Base-by-base conservation (phyloP, 2,797 vertebrate species). In the Tangara arthus region DNA sequence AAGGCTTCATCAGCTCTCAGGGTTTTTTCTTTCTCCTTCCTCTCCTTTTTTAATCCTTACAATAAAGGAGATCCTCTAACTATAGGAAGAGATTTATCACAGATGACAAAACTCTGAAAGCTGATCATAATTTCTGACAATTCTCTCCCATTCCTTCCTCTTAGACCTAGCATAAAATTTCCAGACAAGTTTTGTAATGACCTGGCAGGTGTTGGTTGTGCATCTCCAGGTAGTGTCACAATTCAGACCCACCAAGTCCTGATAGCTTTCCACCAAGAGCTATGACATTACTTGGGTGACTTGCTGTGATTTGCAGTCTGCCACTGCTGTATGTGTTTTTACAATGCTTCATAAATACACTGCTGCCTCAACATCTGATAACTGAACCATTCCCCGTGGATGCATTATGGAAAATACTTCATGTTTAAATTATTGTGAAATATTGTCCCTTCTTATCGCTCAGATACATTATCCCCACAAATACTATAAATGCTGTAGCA, bases 41-140 rank as follows among this genome's bases (percentile, higher is more conserved):
- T 56, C 59, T 41, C 39, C 30, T 87, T 92, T 89, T 90, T 81
- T 89, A 82, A 93, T 87, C 79, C 60, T 95, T 84, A 86, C 37
- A 59, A 87, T 78, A 82, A 93, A 96, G 72, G 37, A 93, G 55
- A 94, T 79, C 78, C 35, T 96, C 87, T 93, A 89, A 96, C 71
- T 83, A 35, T 50, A 93, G 75, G 92, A 94, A 72, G 81, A 96
- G 88, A 97, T 96, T 93, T 85, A 97, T 94, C 63, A 47, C 82
- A 85, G 49, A 86, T 95, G 94, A 89, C 93, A 97, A 91, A 94
- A 87, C 70, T 93, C 42, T 79, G 92, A 96, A 96, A 97, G 65
- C 50, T 1, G 1, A 28, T 91, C 91, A 82, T 96, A 94, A 97
- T 96, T 97, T 94, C 89, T 96, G 66, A 92, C 52, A 76, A 70